Conservation (phyloP, 2,888 invertebrate genomes). For the Noctua fimbriata region DNA sequence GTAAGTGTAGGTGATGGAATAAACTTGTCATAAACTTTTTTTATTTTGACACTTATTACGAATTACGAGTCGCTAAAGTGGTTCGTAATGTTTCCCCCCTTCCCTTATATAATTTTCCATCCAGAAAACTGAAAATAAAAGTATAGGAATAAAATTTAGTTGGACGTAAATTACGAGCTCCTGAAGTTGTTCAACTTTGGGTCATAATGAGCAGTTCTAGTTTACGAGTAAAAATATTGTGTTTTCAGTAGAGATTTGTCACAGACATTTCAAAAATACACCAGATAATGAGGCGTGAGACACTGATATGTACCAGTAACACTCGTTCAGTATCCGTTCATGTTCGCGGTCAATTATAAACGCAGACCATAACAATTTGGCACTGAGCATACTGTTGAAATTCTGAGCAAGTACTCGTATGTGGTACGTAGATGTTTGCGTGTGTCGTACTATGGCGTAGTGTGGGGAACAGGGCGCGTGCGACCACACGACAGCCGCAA, state of each 20-base stretch:
- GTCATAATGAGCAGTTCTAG: conserved; percentile 32
- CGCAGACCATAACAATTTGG: conserved; percentile 56
- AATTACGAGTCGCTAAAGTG: conserved; percentile 60
- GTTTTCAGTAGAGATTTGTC: conserved; percentile 2
- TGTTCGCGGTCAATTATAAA: conserved; percentile 62
- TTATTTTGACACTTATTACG: conserved; percentile 63
- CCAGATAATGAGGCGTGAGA: conserved; percentile 1
- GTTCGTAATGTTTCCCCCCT: conserved; percentile 53
- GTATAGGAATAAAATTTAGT: conserved; percentile 58
- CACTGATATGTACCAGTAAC: conserved; percentile 11
- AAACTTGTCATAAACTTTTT: conserved; percentile 58
- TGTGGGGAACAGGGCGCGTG: conserved; percentile 61
- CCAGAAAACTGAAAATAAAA: conserved; percentile 54
- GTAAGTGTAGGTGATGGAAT: conserved; percentile 46
- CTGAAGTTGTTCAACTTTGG: conserved; percentile 35
- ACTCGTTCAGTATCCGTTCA: conserved; percentile 32
- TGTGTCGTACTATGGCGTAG: conserved; percentile 44
- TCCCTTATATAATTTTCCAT: conserved; percentile 46
- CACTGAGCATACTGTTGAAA: conserved; percentile 40
- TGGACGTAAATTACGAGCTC: conserved; percentile 44
- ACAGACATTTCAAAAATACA: background rate
- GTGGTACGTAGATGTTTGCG: conserved; percentile 42
- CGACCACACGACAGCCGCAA: conserved; percentile 71
- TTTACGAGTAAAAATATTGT: conserved; percentile 25
- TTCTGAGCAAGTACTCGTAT: conserved; percentile 30